Conservation (phyloP, 2,888 invertebrate genomes). For the Philonicus albiceps region DNA sequence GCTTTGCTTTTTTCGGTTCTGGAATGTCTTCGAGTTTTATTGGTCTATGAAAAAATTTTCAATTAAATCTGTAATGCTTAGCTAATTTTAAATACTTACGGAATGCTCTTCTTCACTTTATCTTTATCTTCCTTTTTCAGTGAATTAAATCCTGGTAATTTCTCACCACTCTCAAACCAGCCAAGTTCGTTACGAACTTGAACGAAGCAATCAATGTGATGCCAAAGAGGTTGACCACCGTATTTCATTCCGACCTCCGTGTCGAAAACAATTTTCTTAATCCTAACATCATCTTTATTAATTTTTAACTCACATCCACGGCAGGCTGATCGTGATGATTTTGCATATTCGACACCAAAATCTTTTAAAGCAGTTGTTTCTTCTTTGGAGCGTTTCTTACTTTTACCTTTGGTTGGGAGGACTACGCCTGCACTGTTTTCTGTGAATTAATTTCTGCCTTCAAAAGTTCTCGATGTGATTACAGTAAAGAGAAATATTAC, state of each 20-base stretch:
- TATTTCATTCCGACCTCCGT: conserved; percentile 80
- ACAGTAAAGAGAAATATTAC: conserved; percentile 61
- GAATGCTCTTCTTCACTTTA: conserved; percentile 70
- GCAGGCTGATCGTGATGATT: conserved; percentile 82
- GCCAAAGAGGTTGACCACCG: conserved; percentile 88
- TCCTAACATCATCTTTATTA: conserved; percentile 74
- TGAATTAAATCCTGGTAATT: conserved; percentile 77
- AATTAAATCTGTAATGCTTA: neutral
- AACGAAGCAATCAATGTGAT: conserved; percentile 90
- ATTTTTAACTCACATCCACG: conserved; percentile 87
- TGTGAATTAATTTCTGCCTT: conserved; percentile 48
- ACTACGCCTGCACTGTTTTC: conserved; percentile 45
- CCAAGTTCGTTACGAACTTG: conserved; percentile 74
- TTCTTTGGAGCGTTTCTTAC: conserved; percentile 65
- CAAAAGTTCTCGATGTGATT: neutral
- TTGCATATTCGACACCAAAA: conserved; percentile 84
- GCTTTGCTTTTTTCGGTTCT: conserved; percentile 74
- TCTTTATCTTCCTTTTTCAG: conserved; percentile 77
- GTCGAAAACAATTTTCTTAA: conserved; percentile 86
- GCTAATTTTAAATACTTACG: conserved; percentile 64
- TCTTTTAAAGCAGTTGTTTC: conserved; percentile 67
- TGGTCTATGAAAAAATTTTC: conserved; percentile 54
- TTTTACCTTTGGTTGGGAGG: conserved; percentile 58
- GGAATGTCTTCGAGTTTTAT: conserved; percentile 67
- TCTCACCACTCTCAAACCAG: conserved; percentile 76